Percentiles rank a stretch among this genome's conserved stretches.
These are phyloP conservation scores for Tragelaphus oryx DNA, from an alignment of 2,797 vertebrate species.

Conservation along the genomic window DNA sequence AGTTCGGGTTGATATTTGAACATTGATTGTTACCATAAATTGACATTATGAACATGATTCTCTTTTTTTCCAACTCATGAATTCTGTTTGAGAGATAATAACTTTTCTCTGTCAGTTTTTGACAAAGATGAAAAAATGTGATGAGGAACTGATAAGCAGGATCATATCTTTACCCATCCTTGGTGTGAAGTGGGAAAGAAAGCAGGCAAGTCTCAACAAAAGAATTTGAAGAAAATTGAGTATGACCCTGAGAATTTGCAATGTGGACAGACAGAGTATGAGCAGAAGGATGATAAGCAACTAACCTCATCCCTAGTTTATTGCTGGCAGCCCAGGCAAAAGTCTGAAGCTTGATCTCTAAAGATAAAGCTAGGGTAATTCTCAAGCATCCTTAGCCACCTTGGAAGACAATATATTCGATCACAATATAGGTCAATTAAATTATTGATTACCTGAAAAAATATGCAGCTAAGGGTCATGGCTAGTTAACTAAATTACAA, in stretches of 20 bases:
- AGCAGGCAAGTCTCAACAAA: not conserved
- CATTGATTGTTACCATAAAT: not conserved
- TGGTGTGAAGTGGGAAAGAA: not conserved
- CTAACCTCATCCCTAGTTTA: no score
- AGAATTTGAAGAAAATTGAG: not conserved
- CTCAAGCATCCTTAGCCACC: not conserved
- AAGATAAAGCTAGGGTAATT: not conserved
- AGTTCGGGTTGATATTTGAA: not conserved
- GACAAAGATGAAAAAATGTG: not conserved
- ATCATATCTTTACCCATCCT: not conserved
- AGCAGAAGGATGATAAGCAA: not conserved
- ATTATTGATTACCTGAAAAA: not conserved
- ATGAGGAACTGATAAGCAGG: not conserved
- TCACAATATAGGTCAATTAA: not conserved
- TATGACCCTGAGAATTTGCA: not conserved
- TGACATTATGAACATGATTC: not conserved
- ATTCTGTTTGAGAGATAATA: not conserved
- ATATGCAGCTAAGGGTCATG: not conserved
- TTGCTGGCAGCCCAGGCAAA: not conserved
- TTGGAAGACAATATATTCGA: not conserved
- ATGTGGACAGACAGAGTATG: not conserved
- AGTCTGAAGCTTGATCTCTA: not conserved
- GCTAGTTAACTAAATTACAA: not conserved
- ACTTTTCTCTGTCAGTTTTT: not conserved
- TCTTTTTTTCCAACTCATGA: not conserved